Base-by-base conservation (phyloP, 2,888 invertebrate species). In the Eilema caniola region DNA sequence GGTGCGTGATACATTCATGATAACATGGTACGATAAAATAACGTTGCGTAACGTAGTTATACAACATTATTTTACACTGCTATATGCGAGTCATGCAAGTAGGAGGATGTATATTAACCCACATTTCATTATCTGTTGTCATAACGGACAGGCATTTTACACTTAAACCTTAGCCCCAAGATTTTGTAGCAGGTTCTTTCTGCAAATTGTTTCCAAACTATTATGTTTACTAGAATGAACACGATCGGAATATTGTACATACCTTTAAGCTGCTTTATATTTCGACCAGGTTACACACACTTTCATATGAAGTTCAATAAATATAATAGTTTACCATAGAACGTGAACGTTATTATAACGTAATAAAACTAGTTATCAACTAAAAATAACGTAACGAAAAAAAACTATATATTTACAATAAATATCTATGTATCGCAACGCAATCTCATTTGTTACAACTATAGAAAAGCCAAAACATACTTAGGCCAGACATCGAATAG, bases 401-500 rank as follows among this genome's bases (percentile, higher is more conserved):
- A 33, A 24, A 62, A 31, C n/a, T 23, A 33, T 10, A 0, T 37
- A 53, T 64, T 14, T 47, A 63, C 47, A 63, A 37, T 10, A 62
- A 10, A 4, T 37, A 20, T 1, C 28, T 25, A 10, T 63, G 1
- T 47, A 16, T 20, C 64, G 47, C 64, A 31, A 64, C 56, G 56
- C 65, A 57, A 63, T 33, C 77, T 68, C 75, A 80, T 80, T 84
- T 75, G 79, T 75, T 73, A 78, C 79, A 78, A 80, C 74, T 65
- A 65, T 24, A 71, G 7, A 66, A 74, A 82, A 74, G 70, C 69
- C 74, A 78, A 77, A 77, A 80, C 70, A 80, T 81, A 67, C 75
- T 77, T 86, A 88, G 88, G 88, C 89, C 86, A 80, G 68, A 85
- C 86, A 88, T 79, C 67, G 64, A 83, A 83, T 86, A 90, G 89